Conservation (phyloP, 2,888 invertebrate species). For the Cryptophagus acutangulus region DNA sequence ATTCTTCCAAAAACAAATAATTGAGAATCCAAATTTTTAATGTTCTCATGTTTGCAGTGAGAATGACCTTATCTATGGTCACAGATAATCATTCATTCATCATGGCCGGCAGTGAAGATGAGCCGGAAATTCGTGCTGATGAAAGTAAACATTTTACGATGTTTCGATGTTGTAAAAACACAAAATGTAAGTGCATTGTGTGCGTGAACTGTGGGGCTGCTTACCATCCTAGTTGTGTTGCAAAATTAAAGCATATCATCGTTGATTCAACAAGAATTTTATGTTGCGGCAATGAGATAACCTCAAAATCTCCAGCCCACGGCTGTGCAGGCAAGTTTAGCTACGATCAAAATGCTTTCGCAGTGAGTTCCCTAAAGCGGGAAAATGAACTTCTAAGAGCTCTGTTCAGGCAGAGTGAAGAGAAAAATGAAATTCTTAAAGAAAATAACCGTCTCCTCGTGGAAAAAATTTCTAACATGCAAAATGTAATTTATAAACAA, state of each 20-base stretch:
- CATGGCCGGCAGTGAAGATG: constrained; percentile 2
- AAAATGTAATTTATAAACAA: no score
- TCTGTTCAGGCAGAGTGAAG: constrained; percentile 2
- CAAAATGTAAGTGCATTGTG: background rate
- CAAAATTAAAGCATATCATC: background rate
- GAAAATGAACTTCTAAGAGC: constrained; percentile 1
- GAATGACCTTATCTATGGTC: no score
- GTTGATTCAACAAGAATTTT: background rate
- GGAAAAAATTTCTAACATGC: no score
- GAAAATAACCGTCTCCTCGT: background rate
- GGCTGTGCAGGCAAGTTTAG: background rate
- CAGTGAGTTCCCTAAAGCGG: background rate
- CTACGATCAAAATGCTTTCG: background rate
- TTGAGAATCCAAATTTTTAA: no score
- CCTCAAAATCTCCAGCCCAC: background rate
- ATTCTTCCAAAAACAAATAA: no score
- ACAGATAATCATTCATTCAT: no score
- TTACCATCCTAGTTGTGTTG: background rate
- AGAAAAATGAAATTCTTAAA: background rate
- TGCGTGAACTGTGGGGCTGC: constrained; percentile 1
- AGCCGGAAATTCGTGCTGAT: background rate
- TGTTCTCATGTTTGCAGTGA: no score
- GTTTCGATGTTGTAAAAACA: background rate
- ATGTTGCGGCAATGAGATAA: background rate
- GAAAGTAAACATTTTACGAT: background rate